phyloP scores from a whole-genome alignment of 2,888 invertebrate species.

The Lepidochrysops patricia region DNA sequence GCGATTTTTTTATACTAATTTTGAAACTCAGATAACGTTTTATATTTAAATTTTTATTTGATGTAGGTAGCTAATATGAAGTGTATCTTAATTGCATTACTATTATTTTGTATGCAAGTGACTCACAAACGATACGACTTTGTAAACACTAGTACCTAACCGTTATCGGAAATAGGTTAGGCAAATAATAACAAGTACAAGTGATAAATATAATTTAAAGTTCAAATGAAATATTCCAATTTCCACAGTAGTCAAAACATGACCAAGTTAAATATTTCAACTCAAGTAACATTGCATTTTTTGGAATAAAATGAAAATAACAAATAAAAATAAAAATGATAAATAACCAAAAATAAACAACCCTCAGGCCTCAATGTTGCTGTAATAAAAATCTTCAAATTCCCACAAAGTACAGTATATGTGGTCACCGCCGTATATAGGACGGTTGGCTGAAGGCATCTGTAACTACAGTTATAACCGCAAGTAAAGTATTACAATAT shows the following conservation, averaged over 20 bases:
- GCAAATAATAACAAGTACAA: background rate
- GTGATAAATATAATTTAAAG: background rate
- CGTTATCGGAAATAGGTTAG: background rate
- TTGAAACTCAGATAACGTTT: too few species aligned
- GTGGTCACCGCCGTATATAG: background rate
- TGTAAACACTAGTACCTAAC: background rate
- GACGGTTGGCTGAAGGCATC: constrained; percentile 1
- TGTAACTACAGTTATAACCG: constrained; percentile 7
- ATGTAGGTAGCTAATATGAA: too few species aligned
- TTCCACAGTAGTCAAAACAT: background rate
- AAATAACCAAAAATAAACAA: too few species aligned
- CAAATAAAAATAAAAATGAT: background rate
- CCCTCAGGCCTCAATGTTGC: too few species aligned
- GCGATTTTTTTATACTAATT: too few species aligned
- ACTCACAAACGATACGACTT: background rate
- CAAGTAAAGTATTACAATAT: background rate
- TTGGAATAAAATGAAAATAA: too few species aligned
- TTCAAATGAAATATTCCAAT: background rate
- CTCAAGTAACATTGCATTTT: too few species aligned
- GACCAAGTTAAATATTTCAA: too few species aligned
- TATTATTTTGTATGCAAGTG: background rate
- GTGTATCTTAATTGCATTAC: background rate
- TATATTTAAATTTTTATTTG: too few species aligned
- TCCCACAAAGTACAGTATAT: background rate
- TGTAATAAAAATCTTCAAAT: background rate